A percentile compares a stretch with the other conserved stretches of the same genome.
Conservation (phyloP, 2,888 invertebrate genomes). For the Mactromeris polynyma region DNA sequence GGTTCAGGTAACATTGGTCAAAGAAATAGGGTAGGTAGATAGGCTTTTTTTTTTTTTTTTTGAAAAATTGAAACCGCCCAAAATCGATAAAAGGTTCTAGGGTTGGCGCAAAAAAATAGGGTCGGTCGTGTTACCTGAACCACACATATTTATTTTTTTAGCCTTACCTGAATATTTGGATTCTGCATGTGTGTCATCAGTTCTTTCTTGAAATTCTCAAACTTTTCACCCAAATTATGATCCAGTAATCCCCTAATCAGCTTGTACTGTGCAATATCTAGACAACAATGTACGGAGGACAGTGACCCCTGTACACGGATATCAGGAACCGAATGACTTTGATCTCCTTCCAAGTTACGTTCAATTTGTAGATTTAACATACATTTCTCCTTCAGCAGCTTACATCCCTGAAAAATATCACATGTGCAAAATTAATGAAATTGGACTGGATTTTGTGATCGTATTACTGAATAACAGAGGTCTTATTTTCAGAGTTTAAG, state of each 20-base stretch:
- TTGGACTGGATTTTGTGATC: too few species aligned
- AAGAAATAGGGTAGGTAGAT: too few species aligned
- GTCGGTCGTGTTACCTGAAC: too few species aligned
- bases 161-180: conserved; percentile 85
- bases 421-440: too few species aligned
- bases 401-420: conserved; percentile 76
- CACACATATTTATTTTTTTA: background rate
- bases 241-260: conserved; percentile 94
- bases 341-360: conserved; percentile 91
- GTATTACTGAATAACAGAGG: too few species aligned
- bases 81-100: too few species aligned
- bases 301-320: conserved; percentile 92
- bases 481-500: too few species aligned
- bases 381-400: conserved; percentile 91
- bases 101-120: too few species aligned
- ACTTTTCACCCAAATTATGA: conserved; percentile 95
- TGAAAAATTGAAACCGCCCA: too few species aligned
- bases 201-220: conserved; percentile 88
- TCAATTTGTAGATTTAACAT: conserved; percentile 93
- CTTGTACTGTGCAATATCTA: conserved; percentile 95
- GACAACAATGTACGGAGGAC: conserved; percentile 93
- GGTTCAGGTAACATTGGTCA: too few species aligned
- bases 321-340: conserved; percentile 91
- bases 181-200: conserved; percentile 88
- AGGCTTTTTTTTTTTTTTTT: too few species aligned